A percentile compares a stretch with the other conserved stretches of the same genome.
These are phyloP conservation scores for Uloborus plumipes DNA, from an alignment of 2,888 invertebrate species.

Conservation along the genomic window DNA sequence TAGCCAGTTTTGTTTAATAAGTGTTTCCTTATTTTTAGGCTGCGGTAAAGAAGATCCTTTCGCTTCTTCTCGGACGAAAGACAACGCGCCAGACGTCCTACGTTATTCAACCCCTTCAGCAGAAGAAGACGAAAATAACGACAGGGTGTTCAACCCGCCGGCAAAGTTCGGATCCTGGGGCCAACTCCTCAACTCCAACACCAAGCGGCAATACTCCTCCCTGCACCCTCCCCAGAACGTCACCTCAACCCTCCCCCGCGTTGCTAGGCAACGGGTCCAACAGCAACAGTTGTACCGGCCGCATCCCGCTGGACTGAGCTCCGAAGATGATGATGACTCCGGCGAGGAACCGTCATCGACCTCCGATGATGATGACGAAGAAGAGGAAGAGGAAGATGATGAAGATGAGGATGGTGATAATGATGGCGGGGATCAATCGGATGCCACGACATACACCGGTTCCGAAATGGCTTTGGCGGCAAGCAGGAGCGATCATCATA, in stretches of 20 bases:
- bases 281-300: conserved; percentile 22
- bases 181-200: conserved; percentile 35
- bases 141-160: conserved; percentile 37
- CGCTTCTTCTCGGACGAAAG: conserved; percentile 12
- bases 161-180: conserved; percentile 60
- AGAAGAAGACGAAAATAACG: conserved; percentile 2
- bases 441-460: conserved; percentile 56
- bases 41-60: conserved; percentile 28
- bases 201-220: conserved; percentile 41
- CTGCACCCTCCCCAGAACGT: conserved; percentile 15
- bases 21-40: conserved; percentile 17
- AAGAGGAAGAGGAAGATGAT: conserved; percentile 41
- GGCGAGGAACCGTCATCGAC: conserved; percentile 10
- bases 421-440: conserved; percentile 31
- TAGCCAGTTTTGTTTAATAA: neutral
- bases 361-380: conserved; percentile 33
- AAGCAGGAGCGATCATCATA: conserved; percentile 20
- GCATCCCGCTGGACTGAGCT: conserved; percentile 52
- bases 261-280: conserved; percentile 53
- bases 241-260: conserved; percentile 53
- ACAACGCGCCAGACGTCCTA: conserved; percentile 48
- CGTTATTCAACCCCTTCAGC: conserved; percentile 33
- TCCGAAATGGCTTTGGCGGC: conserved; percentile 53
- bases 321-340: conserved; percentile 12
- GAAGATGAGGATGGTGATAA: conserved; percentile 33